Evolutionary conservation across 2,888 invertebrate genomes (phyloP), one percentile per base, ranked within the genome.

Genomic region (Drosophila mulleri): DNA sequence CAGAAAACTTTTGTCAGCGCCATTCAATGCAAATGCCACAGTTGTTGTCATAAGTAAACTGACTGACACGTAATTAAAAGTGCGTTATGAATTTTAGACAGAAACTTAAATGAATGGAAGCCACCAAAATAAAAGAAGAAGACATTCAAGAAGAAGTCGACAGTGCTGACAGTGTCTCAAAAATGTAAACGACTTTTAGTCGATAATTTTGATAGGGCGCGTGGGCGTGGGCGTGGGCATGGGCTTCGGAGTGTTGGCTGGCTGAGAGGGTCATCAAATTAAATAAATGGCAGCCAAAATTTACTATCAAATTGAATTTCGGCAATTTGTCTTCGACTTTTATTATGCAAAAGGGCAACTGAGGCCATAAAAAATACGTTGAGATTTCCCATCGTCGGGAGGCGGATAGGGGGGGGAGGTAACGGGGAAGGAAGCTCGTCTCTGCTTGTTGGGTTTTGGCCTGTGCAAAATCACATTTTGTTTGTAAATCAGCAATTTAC

Each of bases 401-500:
- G 29, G 8, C 2, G 29, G 29, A 26, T 26, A 29, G 29, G 29
- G 8, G 2, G 11, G 32, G 0, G 16, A 0, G 42, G 37, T n/a
- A n/a, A n/a, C 2, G 2, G n/a, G 47, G 58, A n/a, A 11, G 12
- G 14, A 16, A 52, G 58, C 59, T 12, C 39, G 16, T 35, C 35
- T 39, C n/a, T 14, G 57, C 44, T 57, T 64, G 66, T 37, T 57
- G 53, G 63, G 67, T n/a, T 47, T 67, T 56, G 67, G 67, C 41
- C 65, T 67, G 60, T 56, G 80, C 20, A 67, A 78, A 84, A 89
- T 89, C 85, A 84, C 78, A 83, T 89, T 90, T 89, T 89, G 86
- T 90, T 89, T 90, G 90, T 86, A 90, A 90, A 90, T 89, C 88
- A 88, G 88, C 83, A 90, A 88, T 90, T 89, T 80, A 75, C 80